Evolutionary conservation across 2,888 invertebrate species (phyloP).

Genomic region (Tipula confusa): DNA sequence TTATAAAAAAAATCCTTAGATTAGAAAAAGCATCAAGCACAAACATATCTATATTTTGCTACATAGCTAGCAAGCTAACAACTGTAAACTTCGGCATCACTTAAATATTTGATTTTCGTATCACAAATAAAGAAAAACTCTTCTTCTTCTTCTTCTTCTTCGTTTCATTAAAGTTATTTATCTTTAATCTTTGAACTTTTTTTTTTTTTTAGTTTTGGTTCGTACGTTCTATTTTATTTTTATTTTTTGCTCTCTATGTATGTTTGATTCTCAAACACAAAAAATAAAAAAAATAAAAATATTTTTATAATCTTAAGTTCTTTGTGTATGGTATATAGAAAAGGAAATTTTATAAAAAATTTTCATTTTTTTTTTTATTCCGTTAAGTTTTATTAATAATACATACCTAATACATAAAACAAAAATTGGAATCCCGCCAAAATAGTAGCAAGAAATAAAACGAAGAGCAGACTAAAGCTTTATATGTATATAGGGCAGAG

Average conservation of each 20-base stretch:
- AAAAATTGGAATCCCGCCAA: slow-evolving; percentile 16
- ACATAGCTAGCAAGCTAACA: background rate
- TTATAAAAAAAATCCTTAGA: slow-evolving; percentile 8
- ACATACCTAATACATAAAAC: background rate
- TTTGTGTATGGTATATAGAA: background rate
- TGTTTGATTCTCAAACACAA: background rate
- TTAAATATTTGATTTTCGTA: slow-evolving; percentile 20
- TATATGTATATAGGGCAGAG: background rate
- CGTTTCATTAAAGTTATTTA: slow-evolving; percentile 9
- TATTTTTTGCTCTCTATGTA: background rate
- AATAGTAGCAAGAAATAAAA: background rate
- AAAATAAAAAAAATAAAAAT: background rate
- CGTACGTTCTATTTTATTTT: too few species aligned
- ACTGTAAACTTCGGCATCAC: slow-evolving; percentile 12
- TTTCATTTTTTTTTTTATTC: background rate
- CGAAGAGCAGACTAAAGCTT: background rate
- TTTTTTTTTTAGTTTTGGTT: background rate
- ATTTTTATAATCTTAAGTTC: background rate
- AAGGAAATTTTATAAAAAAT: background rate
- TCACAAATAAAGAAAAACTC: background rate
- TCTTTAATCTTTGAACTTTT: slow-evolving; percentile 25
- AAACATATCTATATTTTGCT: background rate
- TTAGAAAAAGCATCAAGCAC: slow-evolving; percentile 25
- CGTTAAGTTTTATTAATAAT: slow-evolving; percentile 9
- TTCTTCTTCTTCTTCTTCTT: background rate